These are phyloP conservation scores for Clamator glandarius DNA, from an alignment of 2,797 vertebrate species.

Conservation along the genomic window DNA sequence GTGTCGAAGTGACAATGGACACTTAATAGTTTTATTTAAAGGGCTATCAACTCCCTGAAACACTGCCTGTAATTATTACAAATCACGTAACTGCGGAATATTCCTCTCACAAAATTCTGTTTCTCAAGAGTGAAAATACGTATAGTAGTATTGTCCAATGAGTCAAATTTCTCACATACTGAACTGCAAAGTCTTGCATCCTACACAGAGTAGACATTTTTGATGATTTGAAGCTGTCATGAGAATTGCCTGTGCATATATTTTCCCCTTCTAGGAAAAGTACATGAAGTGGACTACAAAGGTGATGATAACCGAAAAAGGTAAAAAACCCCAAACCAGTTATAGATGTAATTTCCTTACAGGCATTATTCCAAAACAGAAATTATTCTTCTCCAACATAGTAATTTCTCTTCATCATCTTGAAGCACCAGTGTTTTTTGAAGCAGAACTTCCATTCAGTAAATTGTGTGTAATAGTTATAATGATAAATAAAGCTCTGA, in stretches of 20 bases:
- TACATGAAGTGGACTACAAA: background rate
- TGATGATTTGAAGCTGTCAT: background rate
- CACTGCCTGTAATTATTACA: background rate
- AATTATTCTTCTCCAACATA: background rate
- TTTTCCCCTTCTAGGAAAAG: background rate
- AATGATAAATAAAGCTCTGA: background rate
- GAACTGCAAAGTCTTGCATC: background rate
- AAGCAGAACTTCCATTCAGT: background rate
- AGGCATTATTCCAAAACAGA: background rate
- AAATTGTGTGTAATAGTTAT: background rate
- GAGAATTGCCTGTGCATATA: background rate
- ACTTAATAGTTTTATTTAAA: background rate
- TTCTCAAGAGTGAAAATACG: background rate
- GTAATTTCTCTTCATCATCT: background rate
- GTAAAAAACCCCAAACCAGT: background rate
- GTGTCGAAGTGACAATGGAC: background rate
- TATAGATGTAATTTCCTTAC: background rate
- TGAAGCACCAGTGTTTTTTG: background rate
- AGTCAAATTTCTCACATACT: background rate
- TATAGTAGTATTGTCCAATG: background rate
- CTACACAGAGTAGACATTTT: background rate
- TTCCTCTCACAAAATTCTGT: background rate
- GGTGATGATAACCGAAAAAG: background rate
- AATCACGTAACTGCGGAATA: background rate
- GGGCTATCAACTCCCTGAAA: background rate